Evolutionary conservation across 2,113 vertebrate genomes (phyloP), one percentile per base, ranked within the genome.

Genomic region (Puma concolor): DNA sequence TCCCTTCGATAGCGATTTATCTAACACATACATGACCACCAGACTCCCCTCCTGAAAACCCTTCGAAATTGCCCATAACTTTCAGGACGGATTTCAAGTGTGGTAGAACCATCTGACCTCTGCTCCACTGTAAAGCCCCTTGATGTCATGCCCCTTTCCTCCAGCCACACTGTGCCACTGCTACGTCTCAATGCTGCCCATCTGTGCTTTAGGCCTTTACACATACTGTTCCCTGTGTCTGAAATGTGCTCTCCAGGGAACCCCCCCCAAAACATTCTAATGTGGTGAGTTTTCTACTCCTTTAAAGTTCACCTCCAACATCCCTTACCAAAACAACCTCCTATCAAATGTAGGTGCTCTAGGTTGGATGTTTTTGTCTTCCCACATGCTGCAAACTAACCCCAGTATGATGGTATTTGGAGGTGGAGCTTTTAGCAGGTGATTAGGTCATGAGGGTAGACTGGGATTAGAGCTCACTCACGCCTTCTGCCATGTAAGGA

Each of bases 1-100:
- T 36, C 14, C 38, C 21, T 82, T 63, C 77, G 52, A 66, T 21
- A 16, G 3, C 5, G 33, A 92, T 67, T 82, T 63, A 60, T n/a
- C 67, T 48, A 66, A 91, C 50, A 67, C 27, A 21, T 1, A 31
- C 19, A 29, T 31, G 48, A 91, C 57, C 11, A 19, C 29, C 25
- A 0, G 1, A 44, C 11, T 95, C 25, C 8, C 90, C 38, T 63
- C n/a, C 41, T 69, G 21, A n/a, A 93, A 95, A 94, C 21, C 6
- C 50, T 74, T 86, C 50, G n/a, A 19, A 83, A 36, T 29, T 57
- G 79, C 50, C 9, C 5, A 2, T 66, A 27, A 38, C 23, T 80
- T 82, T 95, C 90, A 91, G 82, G 93, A 79, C 54, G 31, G 74
- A 83, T 82, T 90, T 86, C 88, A 38, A 54, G 52, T 31, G 38